phyloP scores from a whole-genome alignment of 2,888 invertebrate species.

The Hymenopus coronatus region DNA sequence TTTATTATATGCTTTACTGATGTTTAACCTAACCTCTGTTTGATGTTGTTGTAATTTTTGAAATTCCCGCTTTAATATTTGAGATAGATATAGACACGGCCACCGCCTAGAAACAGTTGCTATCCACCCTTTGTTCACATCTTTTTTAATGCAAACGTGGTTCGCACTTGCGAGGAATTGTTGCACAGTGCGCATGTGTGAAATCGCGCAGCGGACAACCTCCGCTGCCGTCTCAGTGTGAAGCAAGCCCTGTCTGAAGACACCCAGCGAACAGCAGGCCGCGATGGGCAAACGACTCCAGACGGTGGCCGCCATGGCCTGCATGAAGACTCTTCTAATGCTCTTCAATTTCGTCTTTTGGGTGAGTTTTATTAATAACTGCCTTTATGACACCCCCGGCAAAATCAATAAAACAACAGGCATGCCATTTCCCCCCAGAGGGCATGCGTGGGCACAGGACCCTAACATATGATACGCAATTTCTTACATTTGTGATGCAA shows the following conservation, averaged over 20 bases:
- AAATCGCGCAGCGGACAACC: neutral
- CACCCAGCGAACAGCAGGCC: neutral
- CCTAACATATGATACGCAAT: no score
- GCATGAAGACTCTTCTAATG: conserved; percentile 75
- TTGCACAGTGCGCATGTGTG: neutral
- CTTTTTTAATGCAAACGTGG: neutral
- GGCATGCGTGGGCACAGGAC: no score
- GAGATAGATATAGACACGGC: no score
- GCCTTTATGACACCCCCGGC: neutral
- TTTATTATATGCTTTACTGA: no score
- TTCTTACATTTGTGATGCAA: no score
- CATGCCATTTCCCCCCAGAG: no score
- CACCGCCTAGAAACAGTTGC: no score
- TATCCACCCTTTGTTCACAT: no score
- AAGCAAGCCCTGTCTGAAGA: neutral
- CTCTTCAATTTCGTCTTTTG: conserved; percentile 77
- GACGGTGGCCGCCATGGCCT: conserved; percentile 71
- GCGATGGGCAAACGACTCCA: conserved; percentile 69
- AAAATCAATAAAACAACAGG: no score
- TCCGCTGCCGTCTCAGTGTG: neutral
- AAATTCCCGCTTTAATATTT: no score
- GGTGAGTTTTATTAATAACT: conserved; percentile 56
- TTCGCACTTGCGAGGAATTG: neutral
- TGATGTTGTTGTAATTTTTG: no score
- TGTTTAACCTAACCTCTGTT: no score